A percentile compares a stretch with the other conserved stretches of the same genome.
Evolutionary conservation across 2,888 invertebrate species (phyloP).

Genomic region (Argynnis bischoffii): DNA sequence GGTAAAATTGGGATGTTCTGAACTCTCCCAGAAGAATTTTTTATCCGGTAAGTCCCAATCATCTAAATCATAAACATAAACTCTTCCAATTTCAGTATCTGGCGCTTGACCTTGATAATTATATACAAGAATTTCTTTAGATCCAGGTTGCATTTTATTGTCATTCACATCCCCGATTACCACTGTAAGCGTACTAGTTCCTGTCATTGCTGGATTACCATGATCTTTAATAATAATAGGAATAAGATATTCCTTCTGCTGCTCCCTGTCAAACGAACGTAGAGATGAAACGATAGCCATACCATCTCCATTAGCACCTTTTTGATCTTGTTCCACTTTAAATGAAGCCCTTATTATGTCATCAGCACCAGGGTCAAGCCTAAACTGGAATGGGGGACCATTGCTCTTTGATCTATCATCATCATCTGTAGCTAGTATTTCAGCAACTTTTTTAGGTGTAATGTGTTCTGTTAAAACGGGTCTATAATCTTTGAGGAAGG

Average conservation of each 20-base stretch:
- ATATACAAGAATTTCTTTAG: constrained; percentile 98
- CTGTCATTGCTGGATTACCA: constrained; percentile 97
- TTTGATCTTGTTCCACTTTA: constrained; percentile 98
- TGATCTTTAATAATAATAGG: constrained; percentile 99
- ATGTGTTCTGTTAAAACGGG: constrained; percentile 97
- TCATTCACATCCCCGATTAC: constrained; percentile 99
- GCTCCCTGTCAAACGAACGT: constrained; percentile 96
- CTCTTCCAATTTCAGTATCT: constrained; percentile 95
- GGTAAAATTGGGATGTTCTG: constrained; percentile 93
- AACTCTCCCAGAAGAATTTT: constrained; percentile 96
- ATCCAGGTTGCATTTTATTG: constrained; percentile 98
- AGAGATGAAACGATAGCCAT: constrained; percentile 98
- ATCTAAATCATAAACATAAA: constrained; percentile 98
- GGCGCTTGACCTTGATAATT: constrained; percentile 96
- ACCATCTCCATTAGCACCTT: constrained; percentile 98
- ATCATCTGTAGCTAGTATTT: constrained; percentile 96
- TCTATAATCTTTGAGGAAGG: constrained; percentile 95
- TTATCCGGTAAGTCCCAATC: constrained; percentile 99
- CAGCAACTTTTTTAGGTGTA: constrained; percentile 94
- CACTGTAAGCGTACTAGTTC: constrained; percentile 96
- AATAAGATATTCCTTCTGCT: constrained; percentile 97
- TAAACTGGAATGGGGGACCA: constrained; percentile 97
- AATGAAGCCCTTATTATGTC: constrained; percentile 96
- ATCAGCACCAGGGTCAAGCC: constrained; percentile 95
- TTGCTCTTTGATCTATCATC: constrained; percentile 97